phyloP scores from a whole-genome alignment of 2,797 vertebrate species.

The Ceyx erithaca region DNA sequence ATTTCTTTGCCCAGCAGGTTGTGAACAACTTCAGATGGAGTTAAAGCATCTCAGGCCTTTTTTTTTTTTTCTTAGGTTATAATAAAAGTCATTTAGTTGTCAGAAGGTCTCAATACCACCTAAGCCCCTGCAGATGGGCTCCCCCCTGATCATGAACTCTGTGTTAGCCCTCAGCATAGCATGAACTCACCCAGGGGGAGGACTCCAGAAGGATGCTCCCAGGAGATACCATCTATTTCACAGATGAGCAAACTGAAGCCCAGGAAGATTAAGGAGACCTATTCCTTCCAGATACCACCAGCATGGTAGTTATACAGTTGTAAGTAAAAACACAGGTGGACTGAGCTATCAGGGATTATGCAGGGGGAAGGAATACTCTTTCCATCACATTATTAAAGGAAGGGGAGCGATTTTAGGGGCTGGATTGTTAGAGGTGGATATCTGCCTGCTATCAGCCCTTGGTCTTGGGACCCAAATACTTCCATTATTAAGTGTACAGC shows the following conservation, averaged over 20 bases:
- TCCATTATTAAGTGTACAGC: neutral
- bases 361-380: neutral
- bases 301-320: fast-evolving
- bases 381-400: neutral
- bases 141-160: neutral
- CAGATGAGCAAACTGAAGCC: fast-evolving
- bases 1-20: neutral
- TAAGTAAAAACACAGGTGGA: neutral
- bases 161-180: neutral
- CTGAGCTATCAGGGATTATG: neutral
- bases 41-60: neutral
- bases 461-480: neutral
- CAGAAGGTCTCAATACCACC: neutral
- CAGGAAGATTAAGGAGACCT: neutral
- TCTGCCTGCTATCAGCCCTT: neutral
- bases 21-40: neutral
- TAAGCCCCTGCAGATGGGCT: neutral
- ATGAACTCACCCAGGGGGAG: fast-evolving
- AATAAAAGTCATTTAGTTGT: neutral
- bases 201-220: neutral
- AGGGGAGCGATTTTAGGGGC: neutral
- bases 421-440: neutral
- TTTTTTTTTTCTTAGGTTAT: neutral
- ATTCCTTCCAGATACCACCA: neutral
- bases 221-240: neutral